These are phyloP conservation scores for Orchesella flavescens DNA, from an alignment of 2,888 invertebrate genomes.

Conservation along the genomic window DNA sequence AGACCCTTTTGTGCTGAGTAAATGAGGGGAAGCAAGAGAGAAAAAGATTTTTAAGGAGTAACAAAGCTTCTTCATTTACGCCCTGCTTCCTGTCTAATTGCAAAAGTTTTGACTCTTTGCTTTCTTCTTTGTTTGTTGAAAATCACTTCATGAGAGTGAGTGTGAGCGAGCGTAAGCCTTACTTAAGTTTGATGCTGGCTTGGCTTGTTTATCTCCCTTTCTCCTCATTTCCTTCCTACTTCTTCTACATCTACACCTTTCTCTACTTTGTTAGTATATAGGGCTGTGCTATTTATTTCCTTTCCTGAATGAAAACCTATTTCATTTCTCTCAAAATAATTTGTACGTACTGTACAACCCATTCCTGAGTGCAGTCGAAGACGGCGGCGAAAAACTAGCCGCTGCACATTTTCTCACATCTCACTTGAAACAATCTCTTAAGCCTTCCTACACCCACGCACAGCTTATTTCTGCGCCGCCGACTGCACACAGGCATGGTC, in stretches of 20 bases:
- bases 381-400: too few relatives aligned
- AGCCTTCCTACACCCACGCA: too few relatives aligned
- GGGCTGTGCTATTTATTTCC: background rate
- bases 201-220: constrained; percentile 23
- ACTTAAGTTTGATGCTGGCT: constrained; percentile 22
- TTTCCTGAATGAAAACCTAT: too few relatives aligned
- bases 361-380: too few relatives aligned
- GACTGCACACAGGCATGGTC: too few relatives aligned
- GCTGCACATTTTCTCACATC: too few relatives aligned
- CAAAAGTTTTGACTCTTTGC: constrained; percentile 40
- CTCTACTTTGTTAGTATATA: too few relatives aligned
- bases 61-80: constrained; percentile 45
- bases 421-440: too few relatives aligned
- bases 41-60: constrained; percentile 21
- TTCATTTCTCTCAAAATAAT: too few relatives aligned
- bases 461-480: too few relatives aligned
- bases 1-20: background rate
- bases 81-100: constrained; percentile 50
- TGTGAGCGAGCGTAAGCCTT: constrained; percentile 1
- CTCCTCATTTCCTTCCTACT: background rate
- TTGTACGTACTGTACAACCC: too few relatives aligned
- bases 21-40: constrained; percentile 12
- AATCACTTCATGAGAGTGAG: constrained; percentile 12
- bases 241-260: background rate
- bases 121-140: constrained; percentile 31